Conservation (phyloP, 2,797 vertebrate species). For the Fratercula arctica region DNA sequence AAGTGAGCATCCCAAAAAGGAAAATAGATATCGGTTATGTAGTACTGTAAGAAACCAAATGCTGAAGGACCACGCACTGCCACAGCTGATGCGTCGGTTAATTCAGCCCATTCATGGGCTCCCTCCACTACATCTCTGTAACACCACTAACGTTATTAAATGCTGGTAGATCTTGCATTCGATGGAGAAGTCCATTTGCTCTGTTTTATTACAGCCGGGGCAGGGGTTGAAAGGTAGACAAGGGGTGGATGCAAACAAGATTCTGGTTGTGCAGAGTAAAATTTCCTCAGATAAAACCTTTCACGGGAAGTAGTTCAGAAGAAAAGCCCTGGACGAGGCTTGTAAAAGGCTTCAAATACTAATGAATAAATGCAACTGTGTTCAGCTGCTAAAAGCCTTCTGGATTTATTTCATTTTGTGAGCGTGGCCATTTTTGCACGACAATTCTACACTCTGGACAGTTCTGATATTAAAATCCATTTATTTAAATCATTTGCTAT, state of each 20-base stretch:
- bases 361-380: neutral
- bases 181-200: neutral
- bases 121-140: rapidly evolving
- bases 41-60: neutral
- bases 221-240: neutral
- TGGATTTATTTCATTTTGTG: neutral
- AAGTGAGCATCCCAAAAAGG: neutral
- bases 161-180: neutral
- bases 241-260: neutral
- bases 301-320: neutral
- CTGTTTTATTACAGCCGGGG: neutral
- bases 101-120: neutral
- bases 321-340: neutral
- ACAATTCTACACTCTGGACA: neutral
- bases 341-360: neutral
- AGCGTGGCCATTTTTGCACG: neutral
- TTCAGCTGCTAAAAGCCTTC: neutral
- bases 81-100: neutral
- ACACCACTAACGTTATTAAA: neutral
- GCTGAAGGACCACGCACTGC: neutral
- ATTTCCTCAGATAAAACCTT: neutral
- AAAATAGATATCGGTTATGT: neutral
- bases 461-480: conserved; percentile 5
- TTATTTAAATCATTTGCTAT: conserved; percentile 4
- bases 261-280: neutral